A percentile compares a stretch with the other conserved stretches of the same genome.
phyloP scores from a whole-genome alignment of 1,140 invertebrate genomes.

The Bathynomus jamesi region DNA sequence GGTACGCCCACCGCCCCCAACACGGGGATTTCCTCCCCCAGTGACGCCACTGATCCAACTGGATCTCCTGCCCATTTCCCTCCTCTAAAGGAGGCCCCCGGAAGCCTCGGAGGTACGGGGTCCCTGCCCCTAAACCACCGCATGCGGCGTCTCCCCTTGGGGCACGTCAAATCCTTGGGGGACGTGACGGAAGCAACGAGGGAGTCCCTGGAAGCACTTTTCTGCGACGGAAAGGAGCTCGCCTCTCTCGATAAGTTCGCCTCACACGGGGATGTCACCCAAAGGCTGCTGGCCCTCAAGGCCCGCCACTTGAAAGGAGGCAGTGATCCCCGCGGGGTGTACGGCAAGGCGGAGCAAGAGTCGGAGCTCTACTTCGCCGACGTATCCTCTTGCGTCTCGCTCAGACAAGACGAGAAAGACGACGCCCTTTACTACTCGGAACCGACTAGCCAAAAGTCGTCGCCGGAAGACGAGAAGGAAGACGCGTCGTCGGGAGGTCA shows the following conservation, averaged over 20 bases:
- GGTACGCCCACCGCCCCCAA: constrained; percentile 29
- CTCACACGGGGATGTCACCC: constrained; percentile 46
- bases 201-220: constrained; percentile 31
- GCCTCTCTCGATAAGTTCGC: constrained; percentile 49
- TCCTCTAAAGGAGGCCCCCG: neutral
- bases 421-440: constrained; percentile 38
- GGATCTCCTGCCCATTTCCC: neutral
- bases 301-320: constrained; percentile 29
- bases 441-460: constrained; percentile 8
- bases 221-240: constrained; percentile 44
- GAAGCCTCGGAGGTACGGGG: neutral
- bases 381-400: constrained; percentile 69
- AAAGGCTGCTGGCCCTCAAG: constrained; percentile 39
- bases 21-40: constrained; percentile 41
- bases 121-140: constrained; percentile 33
- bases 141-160: constrained; percentile 25
- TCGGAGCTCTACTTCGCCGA: constrained; percentile 78
- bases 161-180: constrained; percentile 35
- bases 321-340: constrained; percentile 34
- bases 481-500: constrained; percentile 15
- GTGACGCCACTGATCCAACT: constrained; percentile 39
- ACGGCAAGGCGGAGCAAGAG: constrained; percentile 43
- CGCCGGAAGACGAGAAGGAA: neutral
- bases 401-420: constrained; percentile 50
- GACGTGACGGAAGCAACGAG: constrained; percentile 33